phyloP scores from a whole-genome alignment of 2,888 invertebrate species.

The Norana najaformis region DNA sequence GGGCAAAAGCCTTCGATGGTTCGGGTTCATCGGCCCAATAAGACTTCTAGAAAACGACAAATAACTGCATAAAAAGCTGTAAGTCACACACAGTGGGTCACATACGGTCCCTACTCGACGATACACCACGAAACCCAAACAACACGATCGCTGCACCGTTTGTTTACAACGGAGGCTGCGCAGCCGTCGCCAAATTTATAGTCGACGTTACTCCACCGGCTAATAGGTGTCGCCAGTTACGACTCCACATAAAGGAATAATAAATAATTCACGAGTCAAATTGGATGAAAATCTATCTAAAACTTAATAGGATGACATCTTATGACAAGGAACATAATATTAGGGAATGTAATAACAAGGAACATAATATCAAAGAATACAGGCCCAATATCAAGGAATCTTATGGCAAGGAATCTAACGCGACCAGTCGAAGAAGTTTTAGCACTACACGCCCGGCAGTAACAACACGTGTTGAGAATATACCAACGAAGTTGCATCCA shows the following conservation, averaged over 20 bases:
- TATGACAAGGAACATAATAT: background rate
- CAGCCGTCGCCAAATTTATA: background rate
- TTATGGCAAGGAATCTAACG: background rate
- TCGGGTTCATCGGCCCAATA: background rate
- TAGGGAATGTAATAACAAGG: background rate
- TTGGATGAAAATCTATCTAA: too few species aligned
- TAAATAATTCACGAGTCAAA: background rate
- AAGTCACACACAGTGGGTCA: background rate
- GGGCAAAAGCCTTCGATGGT: slow-evolving; percentile 2
- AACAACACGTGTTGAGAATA: background rate
- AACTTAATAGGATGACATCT: background rate
- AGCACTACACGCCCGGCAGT: background rate
- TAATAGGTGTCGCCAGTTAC: background rate
- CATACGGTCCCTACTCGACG: background rate
- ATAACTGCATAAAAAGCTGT: background rate
- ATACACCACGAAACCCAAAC: background rate
- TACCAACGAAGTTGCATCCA: background rate
- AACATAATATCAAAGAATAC: background rate
- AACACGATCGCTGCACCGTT: background rate
- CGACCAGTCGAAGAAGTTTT: background rate
- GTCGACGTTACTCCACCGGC: background rate
- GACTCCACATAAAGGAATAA: background rate
- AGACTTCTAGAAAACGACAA: background rate
- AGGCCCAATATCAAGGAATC: background rate
- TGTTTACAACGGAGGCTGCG: background rate